Evolutionary conservation across 2,113 vertebrate genomes (phyloP).

Genomic region (Macaca nemestrina): DNA sequence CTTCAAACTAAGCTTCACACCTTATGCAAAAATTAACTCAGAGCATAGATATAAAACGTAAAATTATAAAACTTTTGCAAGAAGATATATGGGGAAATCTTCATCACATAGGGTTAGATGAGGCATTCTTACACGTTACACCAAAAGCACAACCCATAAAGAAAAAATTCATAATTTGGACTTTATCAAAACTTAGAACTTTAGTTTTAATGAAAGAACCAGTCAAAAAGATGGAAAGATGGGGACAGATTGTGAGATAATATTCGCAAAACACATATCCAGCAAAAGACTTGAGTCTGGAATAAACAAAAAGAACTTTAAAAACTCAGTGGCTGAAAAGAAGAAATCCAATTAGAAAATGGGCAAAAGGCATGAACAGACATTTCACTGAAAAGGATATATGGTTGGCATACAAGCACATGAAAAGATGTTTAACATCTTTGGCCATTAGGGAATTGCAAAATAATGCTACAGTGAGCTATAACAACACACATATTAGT

Average conservation of each 20-base stretch:
- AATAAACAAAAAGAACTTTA: background rate
- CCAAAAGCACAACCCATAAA: background rate
- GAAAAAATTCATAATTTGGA: background rate
- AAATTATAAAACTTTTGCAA: background rate
- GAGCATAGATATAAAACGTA: background rate
- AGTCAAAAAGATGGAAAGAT: background rate
- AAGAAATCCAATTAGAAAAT: background rate
- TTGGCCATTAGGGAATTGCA: background rate
- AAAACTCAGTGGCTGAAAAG: background rate
- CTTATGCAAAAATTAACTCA: background rate
- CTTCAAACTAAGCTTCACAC: background rate
- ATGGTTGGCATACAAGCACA: background rate
- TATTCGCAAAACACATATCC: background rate
- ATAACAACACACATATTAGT: background rate
- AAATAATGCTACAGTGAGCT: background rate
- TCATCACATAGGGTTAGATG: background rate
- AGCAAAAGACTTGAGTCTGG: background rate
- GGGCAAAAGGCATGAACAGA: background rate
- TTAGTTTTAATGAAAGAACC: slow-evolving; percentile 1
- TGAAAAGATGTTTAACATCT: background rate
- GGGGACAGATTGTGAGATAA: background rate
- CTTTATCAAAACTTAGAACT: background rate
- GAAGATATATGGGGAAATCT: background rate
- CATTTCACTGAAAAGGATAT: background rate
- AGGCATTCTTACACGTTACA: background rate